These are phyloP conservation scores for Delia radicum DNA, from an alignment of 1,140 invertebrate genomes.

Conservation along the genomic window DNA sequence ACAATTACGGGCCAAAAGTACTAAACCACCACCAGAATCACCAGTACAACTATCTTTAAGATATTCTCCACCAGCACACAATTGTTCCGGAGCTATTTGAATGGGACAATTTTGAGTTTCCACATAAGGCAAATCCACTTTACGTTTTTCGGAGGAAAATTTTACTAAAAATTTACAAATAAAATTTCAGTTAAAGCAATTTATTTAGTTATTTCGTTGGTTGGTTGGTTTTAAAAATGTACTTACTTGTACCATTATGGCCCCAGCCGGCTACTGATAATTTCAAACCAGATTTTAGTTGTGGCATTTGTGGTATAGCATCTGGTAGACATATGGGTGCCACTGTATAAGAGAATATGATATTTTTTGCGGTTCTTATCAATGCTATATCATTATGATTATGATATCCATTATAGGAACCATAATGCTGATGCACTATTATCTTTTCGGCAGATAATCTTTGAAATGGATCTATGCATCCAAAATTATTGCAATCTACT, in stretches of 20 bases:
- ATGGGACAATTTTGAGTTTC: conserved; percentile 52
- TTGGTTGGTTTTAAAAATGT: too few relatives aligned
- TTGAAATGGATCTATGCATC: conserved; percentile 27
- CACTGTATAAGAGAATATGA: conserved; percentile 55
- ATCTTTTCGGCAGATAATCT: conserved; percentile 34
- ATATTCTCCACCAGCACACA: conserved; percentile 60
- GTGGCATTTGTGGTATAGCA: neutral
- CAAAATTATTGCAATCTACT: conserved; percentile 49
- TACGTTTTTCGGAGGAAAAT: conserved; percentile 57
- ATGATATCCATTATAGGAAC: conserved; percentile 26
- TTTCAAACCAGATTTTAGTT: conserved; percentile 18
- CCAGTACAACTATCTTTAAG: conserved; percentile 63
- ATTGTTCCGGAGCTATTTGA: conserved; percentile 38
- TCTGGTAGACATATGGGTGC: conserved; percentile 60
- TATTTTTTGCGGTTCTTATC: conserved; percentile 44
- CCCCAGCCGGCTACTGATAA: conserved; percentile 69
- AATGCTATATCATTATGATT: conserved; percentile 56
- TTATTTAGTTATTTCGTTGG: too few relatives aligned
- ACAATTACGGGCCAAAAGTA: conserved; percentile 42
- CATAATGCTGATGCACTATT: conserved; percentile 45
- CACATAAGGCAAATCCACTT: conserved; percentile 58
- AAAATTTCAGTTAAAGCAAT: neutral
- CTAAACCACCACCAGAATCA: conserved; percentile 67
- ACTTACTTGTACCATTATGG: conserved; percentile 47
- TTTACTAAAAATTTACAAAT: conserved; percentile 51